Evolutionary conservation across 2,113 vertebrate species (phyloP).

Genomic region (Podocnemis expansa): DNA sequence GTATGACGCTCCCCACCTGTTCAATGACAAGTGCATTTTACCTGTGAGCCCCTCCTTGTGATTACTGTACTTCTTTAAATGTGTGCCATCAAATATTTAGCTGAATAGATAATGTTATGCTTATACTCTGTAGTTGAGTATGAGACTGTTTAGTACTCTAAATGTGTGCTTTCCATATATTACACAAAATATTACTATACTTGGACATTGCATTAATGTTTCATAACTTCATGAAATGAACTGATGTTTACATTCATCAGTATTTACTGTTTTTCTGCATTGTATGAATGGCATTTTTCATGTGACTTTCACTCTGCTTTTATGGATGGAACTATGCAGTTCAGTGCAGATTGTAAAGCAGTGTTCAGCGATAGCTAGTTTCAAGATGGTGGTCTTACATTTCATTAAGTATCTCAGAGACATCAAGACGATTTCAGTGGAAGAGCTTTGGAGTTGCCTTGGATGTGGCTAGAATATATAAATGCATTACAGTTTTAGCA

Average conservation of each 20-base stretch:
- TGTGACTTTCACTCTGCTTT: background rate
- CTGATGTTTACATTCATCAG: background rate
- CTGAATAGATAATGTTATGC: background rate
- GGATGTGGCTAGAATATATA: background rate
- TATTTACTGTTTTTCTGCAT: background rate
- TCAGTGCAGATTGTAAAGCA: background rate
- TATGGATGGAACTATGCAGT: background rate
- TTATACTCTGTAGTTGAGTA: background rate
- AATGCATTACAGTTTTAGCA: background rate
- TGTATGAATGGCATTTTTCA: background rate
- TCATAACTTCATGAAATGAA: background rate
- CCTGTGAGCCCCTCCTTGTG: background rate
- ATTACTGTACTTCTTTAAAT: background rate
- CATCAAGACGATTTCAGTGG: background rate
- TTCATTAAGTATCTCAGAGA: background rate
- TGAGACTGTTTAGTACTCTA: background rate
- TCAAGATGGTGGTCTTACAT: background rate
- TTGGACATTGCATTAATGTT: background rate
- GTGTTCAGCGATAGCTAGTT: background rate
- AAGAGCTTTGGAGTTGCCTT: background rate
- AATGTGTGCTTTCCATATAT: background rate
- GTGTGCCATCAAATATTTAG: background rate
- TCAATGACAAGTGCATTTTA: slow-evolving; percentile 22
- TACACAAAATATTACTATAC: background rate
- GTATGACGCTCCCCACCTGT: background rate